phyloP scores from a whole-genome alignment of 2,888 invertebrate species.

The Pyrrhia umbra region DNA sequence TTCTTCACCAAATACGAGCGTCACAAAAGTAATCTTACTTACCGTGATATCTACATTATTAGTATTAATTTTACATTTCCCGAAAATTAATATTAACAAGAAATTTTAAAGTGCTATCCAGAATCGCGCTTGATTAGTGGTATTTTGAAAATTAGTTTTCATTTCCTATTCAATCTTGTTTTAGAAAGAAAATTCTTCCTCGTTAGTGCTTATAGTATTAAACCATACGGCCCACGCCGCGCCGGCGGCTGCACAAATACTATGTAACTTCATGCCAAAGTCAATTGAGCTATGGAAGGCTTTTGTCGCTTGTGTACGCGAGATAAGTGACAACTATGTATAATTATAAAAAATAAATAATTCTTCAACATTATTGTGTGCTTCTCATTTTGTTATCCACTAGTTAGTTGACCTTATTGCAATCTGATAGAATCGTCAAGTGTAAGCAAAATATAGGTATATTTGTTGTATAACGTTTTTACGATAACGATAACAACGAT shows the following conservation, averaged over 20 bases:
- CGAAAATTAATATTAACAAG: conserved; percentile 35
- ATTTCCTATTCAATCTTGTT: conserved; percentile 59
- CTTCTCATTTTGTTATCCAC: conserved; percentile 15
- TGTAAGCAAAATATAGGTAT: conserved; percentile 3
- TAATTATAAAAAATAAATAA: conserved; percentile 87
- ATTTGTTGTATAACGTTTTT: too few species aligned
- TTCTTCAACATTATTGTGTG: conserved; percentile 82
- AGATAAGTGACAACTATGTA: conserved; percentile 89
- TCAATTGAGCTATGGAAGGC: conserved; percentile 90
- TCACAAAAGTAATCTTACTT: conserved; percentile 54
- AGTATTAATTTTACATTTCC: conserved; percentile 51
- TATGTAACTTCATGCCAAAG: conserved; percentile 89
- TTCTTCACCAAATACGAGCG: conserved; percentile 44
- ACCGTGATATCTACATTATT: conserved; percentile 45
- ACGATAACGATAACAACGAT: conserved; percentile 20
- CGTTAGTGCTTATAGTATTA: conserved; percentile 64
- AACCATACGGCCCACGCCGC: conserved; percentile 58
- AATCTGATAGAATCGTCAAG: conserved; percentile 18
- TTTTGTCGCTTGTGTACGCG: conserved; percentile 88
- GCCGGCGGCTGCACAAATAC: conserved; percentile 82
- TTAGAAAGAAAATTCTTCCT: conserved; percentile 53
- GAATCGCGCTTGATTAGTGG: conserved; percentile 57
- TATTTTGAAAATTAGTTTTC: conserved; percentile 53
- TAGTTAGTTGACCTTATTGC: neutral
- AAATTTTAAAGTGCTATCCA: conserved; percentile 50